Base-by-base conservation (phyloP, 2,888 invertebrate species). In the Caradrina clavipalpis region DNA sequence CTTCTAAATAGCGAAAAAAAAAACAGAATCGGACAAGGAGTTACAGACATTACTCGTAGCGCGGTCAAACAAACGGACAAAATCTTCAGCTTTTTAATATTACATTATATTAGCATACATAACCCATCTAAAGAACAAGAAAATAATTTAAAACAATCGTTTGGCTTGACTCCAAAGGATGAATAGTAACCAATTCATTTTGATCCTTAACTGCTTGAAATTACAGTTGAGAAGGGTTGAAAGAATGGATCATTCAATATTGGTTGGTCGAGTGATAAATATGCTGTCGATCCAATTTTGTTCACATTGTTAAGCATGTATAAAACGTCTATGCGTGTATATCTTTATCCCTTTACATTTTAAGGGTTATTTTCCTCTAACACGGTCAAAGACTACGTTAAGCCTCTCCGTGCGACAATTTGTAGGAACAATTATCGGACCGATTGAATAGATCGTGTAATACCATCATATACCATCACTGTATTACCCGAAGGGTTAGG, bases 81-180 rank as follows among this genome's bases (percentile, higher is more conserved):
- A 31, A 7, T 31, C 31, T 31, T 31, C 7, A 31, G 2, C 31
- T 31, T 2, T 31, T 6, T 31, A 31, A 31, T 31, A 31, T 31
- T 31, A 31, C 31, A 7, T 31, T 35, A 35, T 35, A 35, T 35
- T 35, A 35, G 42, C 42, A 49, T 45, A 49, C 35, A 53, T 22
- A 19, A 5, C 1, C 13, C 10, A 54, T 8, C 22, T 26, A 56
- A 5, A 7, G 51, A 60, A 53, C 19, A 60, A 79, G 47, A 62
- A 65, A 45, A 60, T 72, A 49, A 59, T 17, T 49, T 60, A 56
- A 49, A 65, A 22, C 31, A 60, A 49, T 51, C 6, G 17, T 64
- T 76, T 80, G 76, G 81, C 76, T 0, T 15, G n/a, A 50, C 54
- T 80, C 81, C 81, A 80, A 76, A 51, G 21, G 21, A 61, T 51